phyloP scores from a whole-genome alignment of 2,797 vertebrate genomes.

The Mormyrops boulengeri region DNA sequence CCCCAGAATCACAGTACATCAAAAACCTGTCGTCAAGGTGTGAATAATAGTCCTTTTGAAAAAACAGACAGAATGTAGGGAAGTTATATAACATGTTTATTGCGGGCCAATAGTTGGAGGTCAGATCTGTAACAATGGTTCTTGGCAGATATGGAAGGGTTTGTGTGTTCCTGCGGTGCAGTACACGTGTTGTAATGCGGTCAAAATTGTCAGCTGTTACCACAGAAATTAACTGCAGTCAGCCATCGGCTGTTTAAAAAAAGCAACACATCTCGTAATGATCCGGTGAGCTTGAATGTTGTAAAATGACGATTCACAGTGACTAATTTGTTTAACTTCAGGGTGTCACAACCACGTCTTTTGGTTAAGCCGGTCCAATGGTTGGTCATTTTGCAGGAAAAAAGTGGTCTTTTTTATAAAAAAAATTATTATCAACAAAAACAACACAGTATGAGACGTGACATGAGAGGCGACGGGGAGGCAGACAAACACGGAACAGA shows the following conservation, averaged over 20 bases:
- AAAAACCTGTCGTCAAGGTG: neutral
- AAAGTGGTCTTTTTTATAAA: neutral
- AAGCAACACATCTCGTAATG: neutral
- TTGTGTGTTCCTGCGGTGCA: neutral
- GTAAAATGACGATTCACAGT: neutral
- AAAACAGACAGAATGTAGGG: constrained; percentile 4
- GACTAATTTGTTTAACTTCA: constrained; percentile 2
- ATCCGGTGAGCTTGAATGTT: neutral
- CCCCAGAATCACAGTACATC: neutral
- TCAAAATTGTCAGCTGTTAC: neutral
- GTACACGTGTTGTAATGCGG: neutral
- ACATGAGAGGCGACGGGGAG: neutral
- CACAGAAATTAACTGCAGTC: constrained; percentile 3
- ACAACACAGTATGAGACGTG: neutral
- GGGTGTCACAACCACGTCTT: neutral
- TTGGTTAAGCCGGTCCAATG: neutral
- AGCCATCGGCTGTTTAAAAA: neutral
- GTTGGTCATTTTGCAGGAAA: neutral
- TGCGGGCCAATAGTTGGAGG: constrained; percentile 11
- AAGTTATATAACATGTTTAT: constrained; percentile 11
- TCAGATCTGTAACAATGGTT: neutral
- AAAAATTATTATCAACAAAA: neutral
- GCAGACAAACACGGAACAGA: neutral
- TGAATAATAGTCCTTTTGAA: neutral
- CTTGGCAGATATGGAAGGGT: neutral